These are phyloP conservation scores for Betta splendens DNA, from an alignment of 2,797 vertebrate genomes.

Conservation along the genomic window DNA sequence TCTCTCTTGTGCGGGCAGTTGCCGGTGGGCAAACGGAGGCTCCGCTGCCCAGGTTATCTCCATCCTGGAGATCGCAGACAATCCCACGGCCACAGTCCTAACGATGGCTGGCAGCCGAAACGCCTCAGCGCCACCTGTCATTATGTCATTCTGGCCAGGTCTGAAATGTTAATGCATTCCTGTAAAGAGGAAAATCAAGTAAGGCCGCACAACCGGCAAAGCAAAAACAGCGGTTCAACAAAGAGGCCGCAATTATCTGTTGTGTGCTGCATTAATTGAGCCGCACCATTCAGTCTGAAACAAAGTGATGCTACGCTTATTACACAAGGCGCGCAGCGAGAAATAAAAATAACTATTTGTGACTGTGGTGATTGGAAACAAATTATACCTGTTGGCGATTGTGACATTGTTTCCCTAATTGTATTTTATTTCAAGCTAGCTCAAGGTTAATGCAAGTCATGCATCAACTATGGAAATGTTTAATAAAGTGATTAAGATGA, in stretches of 20 bases:
- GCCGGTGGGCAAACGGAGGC: slow-evolving; percentile 59
- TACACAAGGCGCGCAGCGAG: slow-evolving; percentile 48
- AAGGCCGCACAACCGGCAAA: slow-evolving; percentile 4
- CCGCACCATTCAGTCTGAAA: slow-evolving; percentile 50
- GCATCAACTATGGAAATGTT: slow-evolving; percentile 38
- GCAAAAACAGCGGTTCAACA: slow-evolving; percentile 37
- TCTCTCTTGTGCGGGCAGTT: slow-evolving; percentile 61
- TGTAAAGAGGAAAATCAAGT: slow-evolving; percentile 24
- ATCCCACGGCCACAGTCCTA: slow-evolving; percentile 38
- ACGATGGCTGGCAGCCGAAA: slow-evolving; percentile 31
- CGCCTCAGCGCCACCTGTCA: neutral
- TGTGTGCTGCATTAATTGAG: slow-evolving; percentile 59
- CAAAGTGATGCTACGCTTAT: slow-evolving; percentile 49
- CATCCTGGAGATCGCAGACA: slow-evolving; percentile 62
- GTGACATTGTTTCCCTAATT: slow-evolving; percentile 35
- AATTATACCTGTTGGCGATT: slow-evolving; percentile 59
- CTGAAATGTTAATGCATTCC: slow-evolving; percentile 7
- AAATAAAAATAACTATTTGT: slow-evolving; percentile 62
- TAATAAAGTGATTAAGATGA: slow-evolving; percentile 43
- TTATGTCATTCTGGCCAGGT: slow-evolving; percentile 15
- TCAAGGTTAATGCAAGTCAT: slow-evolving; percentile 47
- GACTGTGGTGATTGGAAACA: slow-evolving; percentile 52
- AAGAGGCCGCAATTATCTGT: slow-evolving; percentile 55
- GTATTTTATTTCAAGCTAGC: slow-evolving; percentile 39
- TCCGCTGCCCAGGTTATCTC: slow-evolving; percentile 57